Evolutionary conservation across 2,888 invertebrate genomes (phyloP), one percentile per base, ranked within the genome.

Genomic region (Watsonalla cultraria): DNA sequence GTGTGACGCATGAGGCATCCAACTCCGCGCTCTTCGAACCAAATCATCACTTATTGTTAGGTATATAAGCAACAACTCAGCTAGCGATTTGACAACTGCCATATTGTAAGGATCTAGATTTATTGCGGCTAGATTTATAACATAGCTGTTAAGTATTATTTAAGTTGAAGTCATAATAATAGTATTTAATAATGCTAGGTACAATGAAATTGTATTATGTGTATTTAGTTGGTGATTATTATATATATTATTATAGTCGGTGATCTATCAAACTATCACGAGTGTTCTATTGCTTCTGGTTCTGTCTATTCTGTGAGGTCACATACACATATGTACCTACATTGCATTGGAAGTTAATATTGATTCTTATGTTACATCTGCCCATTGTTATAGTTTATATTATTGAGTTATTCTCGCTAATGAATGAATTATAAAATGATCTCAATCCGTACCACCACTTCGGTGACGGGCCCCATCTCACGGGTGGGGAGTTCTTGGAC

Each of bases 11-110:
- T 70, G 68, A 76, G 64, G 70, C 72, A 76, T 78, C 72, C 70
- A 78, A 72, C 65, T 74, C 75, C 74, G 80, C 78, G 80, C 76
- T 81, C 72, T 72, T 58, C 67, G 73, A 76, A 80, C 80, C 80
- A 81, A 82, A 80, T 74, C 67, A 76, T 79, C 75, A 78, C 71
- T 72, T 42, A 62, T 70, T 74, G 70, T 61, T 57, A 53, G 60
- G 61, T 68, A 62, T 11, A 68, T 71, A 78, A 74, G 68, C 65
- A 75, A 79, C 86, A 88, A 88, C 86, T 82, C 86, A 86, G 90
- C 90, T 90, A 90, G 87, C 88, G 79, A 86, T 83, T 84, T 83
- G 85, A 88, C 84, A 86, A 90, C 90, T 90, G 90, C 90, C 90
- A 90, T 90, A 90, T 82, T 84, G 82, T 90, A 89, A 90, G 87